A percentile compares a stretch with the other conserved stretches of the same genome.
phyloP scores from a whole-genome alignment of 1,140 invertebrate species.

The Drosophila quadrilineata region DNA sequence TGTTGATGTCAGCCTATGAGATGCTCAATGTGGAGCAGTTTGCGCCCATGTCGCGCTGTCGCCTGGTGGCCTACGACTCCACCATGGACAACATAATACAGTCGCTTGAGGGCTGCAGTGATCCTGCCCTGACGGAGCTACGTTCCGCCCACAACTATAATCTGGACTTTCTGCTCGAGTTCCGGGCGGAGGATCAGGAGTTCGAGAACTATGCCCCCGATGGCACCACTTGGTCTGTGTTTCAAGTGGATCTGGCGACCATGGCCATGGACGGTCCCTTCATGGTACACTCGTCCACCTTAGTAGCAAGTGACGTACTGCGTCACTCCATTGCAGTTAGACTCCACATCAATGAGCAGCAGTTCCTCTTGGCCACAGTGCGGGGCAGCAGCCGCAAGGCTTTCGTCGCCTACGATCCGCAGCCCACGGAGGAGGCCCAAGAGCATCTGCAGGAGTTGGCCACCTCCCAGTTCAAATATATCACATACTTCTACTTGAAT shows the following conservation, averaged over 20 bases:
- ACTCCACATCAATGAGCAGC: constrained; percentile 63
- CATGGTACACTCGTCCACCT: constrained; percentile 84
- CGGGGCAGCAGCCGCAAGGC: constrained; percentile 69
- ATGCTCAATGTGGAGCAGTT: constrained; percentile 84
- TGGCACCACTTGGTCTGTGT: constrained; percentile 86
- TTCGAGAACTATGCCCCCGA: constrained; percentile 86
- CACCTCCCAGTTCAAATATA: constrained; percentile 80
- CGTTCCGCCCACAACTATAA: constrained; percentile 46
- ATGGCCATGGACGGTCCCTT: constrained; percentile 86
- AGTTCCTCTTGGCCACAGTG: constrained; percentile 69
- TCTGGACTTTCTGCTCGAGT: constrained; percentile 87
- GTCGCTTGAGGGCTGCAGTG: constrained; percentile 86
- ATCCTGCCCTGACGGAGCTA: constrained; percentile 82
- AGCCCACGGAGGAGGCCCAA: constrained; percentile 54
- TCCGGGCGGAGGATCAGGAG: constrained; percentile 84
- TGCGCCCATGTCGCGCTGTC: constrained; percentile 86
- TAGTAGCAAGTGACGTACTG: constrained; percentile 84
- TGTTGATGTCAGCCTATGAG: constrained; percentile 84
- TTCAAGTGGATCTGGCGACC: constrained; percentile 84
- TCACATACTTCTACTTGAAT: constrained; percentile 84
- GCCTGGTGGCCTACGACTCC: constrained; percentile 88
- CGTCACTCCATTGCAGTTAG: constrained; percentile 83
- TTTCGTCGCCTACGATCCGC: constrained; percentile 65
- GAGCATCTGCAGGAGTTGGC: constrained; percentile 62
- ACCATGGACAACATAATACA: constrained; percentile 86